Conservation (phyloP, 2,888 invertebrate genomes). For the Nasonia oneida region DNA sequence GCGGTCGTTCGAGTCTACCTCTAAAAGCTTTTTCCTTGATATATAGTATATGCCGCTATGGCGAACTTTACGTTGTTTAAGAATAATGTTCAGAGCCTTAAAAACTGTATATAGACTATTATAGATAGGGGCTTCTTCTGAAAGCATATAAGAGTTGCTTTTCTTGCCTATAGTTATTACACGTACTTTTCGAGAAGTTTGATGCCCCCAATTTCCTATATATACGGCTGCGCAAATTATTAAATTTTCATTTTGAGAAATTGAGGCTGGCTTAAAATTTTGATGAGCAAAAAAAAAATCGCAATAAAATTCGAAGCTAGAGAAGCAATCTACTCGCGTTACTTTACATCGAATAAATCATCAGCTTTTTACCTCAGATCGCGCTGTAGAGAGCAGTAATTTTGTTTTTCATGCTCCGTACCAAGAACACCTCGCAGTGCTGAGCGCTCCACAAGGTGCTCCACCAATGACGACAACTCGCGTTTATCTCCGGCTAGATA, state of each 20-base stretch:
- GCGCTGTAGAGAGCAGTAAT: too few species aligned
- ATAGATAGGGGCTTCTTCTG: background rate
- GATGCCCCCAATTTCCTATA: too few species aligned
- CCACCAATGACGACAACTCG: constrained; percentile 30
- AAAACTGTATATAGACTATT: constrained; percentile 6
- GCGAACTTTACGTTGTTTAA: background rate
- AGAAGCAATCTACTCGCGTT: too few species aligned
- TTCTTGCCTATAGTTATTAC: background rate
- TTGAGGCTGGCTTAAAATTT: background rate
- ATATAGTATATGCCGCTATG: background rate
- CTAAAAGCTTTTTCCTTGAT: background rate
- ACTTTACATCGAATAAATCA: too few species aligned
- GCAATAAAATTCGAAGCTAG: background rate
- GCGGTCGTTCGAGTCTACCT: background rate
- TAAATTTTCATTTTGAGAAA: background rate
- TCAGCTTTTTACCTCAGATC: too few species aligned
- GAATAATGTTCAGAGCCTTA: background rate
- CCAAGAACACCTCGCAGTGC: too few species aligned
- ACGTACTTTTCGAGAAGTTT: background rate
- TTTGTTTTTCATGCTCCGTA: too few species aligned
- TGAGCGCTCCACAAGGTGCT: too few species aligned
- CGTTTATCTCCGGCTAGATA: constrained; percentile 19
- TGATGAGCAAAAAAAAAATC: background rate
- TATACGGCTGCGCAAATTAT: too few species aligned
- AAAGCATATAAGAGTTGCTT: background rate